Base-by-base conservation (phyloP, 2,113 vertebrate species). In the Ceyx melanurus region DNA sequence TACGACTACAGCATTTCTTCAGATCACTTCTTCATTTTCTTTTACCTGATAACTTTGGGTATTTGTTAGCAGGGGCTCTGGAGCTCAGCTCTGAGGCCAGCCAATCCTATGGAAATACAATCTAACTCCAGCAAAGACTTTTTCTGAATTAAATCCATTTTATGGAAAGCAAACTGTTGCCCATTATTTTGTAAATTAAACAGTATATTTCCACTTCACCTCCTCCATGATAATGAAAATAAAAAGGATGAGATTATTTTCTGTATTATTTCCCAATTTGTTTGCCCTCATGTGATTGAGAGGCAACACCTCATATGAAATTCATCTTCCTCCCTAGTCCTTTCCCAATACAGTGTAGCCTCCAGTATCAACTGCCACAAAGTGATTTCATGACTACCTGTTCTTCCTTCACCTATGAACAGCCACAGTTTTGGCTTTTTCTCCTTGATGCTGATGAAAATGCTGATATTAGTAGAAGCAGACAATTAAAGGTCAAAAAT, bases 401-500 rank as follows among this genome's bases (percentile, higher is more conserved):
- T 68, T 71, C 72, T 67, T 84, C 54, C 86, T 83, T 60, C 42
- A 75, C 62, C 77, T 64, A 10, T 11, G 19, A 85, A 84, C 51
- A 89, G 23, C 80, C 35, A 77, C 77, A 46, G 48, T 61, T 60
- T 77, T 20, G 73, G 40, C 48, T 58, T 92, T 94, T 94, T 81
- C 75, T 89, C 51, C 25, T 85, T 51, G 54, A 54, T 75, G 46
- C 28, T 61, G 85, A 86, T 82, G 89, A 90, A 96, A 91, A 78
- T 28, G 61, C 50, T 50, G 51, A 67, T 68, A 77, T 65, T 91
- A 92, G 86, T 87, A 92, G 58, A 87, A 96, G 78, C 64, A 94
- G 91, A 90, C 88, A 95, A 94, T 91, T 94, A 97, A 96, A 97
- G 94, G 92, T 95, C 96, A 97, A 90, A 96, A 93, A 96, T 92